A percentile compares a stretch with the other conserved stretches of the same genome.
Conservation (phyloP, 2,113 vertebrate genomes). For the Xyrauchen texanus region DNA sequence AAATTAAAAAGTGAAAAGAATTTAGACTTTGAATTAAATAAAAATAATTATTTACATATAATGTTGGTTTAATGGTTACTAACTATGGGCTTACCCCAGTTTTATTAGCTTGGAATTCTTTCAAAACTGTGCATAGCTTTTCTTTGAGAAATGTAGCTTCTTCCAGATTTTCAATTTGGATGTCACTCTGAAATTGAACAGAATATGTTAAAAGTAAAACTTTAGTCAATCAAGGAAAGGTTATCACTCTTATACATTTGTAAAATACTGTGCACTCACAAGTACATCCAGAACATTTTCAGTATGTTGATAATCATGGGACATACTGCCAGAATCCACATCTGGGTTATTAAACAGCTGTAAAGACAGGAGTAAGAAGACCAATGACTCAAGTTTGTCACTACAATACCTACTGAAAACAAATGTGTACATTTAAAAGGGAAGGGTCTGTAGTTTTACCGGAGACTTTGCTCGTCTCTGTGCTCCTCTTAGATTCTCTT, state of each 20-base stretch:
- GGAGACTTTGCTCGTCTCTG: neutral
- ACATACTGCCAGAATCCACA: constrained; percentile 20
- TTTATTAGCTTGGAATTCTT: constrained; percentile 72
- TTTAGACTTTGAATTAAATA: neutral
- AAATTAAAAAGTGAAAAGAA: constrained; percentile 10
- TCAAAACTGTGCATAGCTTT: constrained; percentile 69
- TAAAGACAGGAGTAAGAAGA: neutral
- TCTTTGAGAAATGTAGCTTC: constrained; percentile 74
- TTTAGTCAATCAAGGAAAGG: neutral
- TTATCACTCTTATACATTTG: neutral
- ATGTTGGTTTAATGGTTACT: neutral
- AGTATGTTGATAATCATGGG: constrained; percentile 24
- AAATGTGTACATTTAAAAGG: no score
- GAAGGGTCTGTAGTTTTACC: neutral
- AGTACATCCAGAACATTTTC: constrained; percentile 67
- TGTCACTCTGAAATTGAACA: constrained; percentile 62
- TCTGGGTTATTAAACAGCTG: neutral
- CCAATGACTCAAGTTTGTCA: neutral
- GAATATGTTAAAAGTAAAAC: neutral
- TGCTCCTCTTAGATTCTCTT: neutral
- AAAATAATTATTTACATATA: neutral
- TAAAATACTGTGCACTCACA: constrained; percentile 56
- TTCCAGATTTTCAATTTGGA: constrained; percentile 73
- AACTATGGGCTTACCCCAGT: constrained; percentile 56
- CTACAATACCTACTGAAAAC: no score